Conservation (phyloP, 2,797 vertebrate species). For the Naso thynnoides region DNA sequence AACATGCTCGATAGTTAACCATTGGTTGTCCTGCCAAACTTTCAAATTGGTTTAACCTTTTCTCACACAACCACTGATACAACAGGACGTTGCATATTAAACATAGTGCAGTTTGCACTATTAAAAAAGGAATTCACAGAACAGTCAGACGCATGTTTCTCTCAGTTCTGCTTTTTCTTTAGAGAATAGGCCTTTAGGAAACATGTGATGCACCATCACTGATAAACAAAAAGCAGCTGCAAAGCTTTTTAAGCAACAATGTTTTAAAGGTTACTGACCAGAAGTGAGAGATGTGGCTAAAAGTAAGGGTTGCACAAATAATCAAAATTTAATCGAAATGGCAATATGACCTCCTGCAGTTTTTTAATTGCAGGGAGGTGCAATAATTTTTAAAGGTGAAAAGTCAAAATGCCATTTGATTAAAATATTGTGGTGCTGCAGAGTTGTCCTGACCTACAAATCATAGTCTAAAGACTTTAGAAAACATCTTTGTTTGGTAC, state of each 20-base stretch:
- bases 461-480: too few relatives aligned
- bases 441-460: too few relatives aligned
- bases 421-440: too few relatives aligned
- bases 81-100: neutral
- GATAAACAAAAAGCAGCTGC: neutral
- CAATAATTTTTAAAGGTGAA: too few relatives aligned
- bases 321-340: too few relatives aligned
- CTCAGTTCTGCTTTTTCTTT: conserved; percentile 41
- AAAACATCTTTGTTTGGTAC: too few relatives aligned
- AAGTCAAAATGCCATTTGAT: too few relatives aligned
- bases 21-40: neutral
- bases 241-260: neutral
- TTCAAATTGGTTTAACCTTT: neutral
- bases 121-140: neutral
- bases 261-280: neutral
- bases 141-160: conserved; percentile 2
- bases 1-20: too few relatives aligned
- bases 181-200: neutral
- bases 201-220: neutral
- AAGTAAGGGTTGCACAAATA: too few relatives aligned
- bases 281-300: neutral
- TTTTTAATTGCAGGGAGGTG: too few relatives aligned
- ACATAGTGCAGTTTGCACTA: neutral
- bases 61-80: neutral
- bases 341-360: too few relatives aligned